phyloP scores from a whole-genome alignment of 30 jellyfish, hydroid and myxozoan genomes.

The Chironex yamaguchii region DNA sequence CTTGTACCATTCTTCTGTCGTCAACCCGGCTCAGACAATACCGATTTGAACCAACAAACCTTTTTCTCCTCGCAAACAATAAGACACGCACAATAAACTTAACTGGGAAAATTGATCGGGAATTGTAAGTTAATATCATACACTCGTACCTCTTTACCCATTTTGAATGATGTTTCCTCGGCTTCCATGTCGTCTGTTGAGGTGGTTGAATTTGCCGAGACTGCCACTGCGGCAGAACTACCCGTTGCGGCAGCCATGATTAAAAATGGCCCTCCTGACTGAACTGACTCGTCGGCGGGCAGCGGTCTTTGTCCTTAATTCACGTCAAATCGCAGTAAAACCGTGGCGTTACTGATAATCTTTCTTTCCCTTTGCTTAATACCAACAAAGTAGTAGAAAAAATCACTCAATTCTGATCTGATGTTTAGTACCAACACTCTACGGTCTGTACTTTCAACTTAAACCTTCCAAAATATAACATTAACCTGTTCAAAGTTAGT shows the following conservation, averaged over 20 bases:
- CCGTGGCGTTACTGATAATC: too few relatives aligned
- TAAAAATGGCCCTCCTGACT: background rate
- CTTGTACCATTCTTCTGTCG: background rate
- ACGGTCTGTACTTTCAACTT: background rate
- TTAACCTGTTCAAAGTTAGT: background rate
- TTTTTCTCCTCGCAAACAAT: background rate
- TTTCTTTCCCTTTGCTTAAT: background rate
- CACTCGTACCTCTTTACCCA: background rate
- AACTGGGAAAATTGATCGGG: background rate
- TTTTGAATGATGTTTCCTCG: background rate
- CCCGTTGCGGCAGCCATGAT: constrained; percentile 6
- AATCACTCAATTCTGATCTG: background rate
- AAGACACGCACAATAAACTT: background rate
- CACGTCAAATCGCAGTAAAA: too few relatives aligned
- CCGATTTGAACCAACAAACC: background rate
- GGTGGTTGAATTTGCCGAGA: background rate
- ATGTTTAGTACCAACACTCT: background rate
- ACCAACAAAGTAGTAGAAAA: background rate
- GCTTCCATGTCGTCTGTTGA: background rate
- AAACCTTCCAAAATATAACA: background rate
- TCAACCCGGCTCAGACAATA: background rate
- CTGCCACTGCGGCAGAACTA: constrained; percentile 5
- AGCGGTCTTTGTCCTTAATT: background rate
- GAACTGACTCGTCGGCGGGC: background rate
- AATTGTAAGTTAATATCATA: background rate